phyloP scores from a whole-genome alignment of 2,113 vertebrate species.

The Montifringilla adamsi region DNA sequence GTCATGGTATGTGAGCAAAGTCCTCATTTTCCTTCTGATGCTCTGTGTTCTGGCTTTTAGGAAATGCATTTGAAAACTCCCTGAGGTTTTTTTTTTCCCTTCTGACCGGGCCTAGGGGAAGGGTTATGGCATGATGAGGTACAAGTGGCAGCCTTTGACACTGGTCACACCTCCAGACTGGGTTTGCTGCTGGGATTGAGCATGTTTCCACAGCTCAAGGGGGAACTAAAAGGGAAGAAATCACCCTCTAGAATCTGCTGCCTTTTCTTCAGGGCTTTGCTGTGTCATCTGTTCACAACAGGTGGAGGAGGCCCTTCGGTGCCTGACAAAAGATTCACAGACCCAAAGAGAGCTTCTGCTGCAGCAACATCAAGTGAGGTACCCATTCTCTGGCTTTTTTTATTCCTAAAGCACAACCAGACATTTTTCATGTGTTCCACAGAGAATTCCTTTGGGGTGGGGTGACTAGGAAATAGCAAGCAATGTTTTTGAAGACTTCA shows the following conservation, averaged over 20 bases:
- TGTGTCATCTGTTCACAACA: constrained; percentile 16
- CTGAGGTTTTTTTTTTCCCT: background rate
- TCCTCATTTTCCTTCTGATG: background rate
- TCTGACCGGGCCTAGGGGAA: background rate
- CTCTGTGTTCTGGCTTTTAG: background rate
- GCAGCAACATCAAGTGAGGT: constrained; percentile 75
- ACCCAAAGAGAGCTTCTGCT: constrained; percentile 54
- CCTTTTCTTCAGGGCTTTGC: background rate
- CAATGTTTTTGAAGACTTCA: background rate
- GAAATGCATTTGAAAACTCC: background rate
- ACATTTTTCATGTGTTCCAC: accelerated
- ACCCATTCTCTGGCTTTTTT: background rate
- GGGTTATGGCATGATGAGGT: background rate
- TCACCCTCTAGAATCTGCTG: background rate
- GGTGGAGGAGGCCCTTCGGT: constrained; percentile 67
- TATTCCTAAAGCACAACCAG: background rate
- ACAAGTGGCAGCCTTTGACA: background rate
- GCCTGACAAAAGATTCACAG: constrained; percentile 59
- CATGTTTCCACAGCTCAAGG: background rate
- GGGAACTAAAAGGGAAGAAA: background rate
- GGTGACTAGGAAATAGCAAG: background rate
- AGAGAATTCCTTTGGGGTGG: background rate
- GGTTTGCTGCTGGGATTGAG: background rate
- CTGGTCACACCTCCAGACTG: background rate
- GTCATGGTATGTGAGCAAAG: constrained; percentile 71